Base-by-base conservation (phyloP, 2,113 vertebrate genomes). In the Paraplagusia blochii region DNA sequence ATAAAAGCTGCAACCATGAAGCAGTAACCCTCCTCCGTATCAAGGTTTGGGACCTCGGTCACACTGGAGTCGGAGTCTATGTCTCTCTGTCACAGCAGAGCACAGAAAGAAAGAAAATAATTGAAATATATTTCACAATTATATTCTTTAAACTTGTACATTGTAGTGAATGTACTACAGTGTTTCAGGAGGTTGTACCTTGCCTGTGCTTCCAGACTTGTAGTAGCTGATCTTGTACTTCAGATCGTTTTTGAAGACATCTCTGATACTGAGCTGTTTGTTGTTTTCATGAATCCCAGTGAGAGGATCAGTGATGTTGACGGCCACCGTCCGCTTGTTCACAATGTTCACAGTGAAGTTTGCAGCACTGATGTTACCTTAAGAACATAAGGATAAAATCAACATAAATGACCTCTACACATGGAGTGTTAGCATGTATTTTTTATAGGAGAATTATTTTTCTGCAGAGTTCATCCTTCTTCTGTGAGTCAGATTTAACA, bases 161-260 rank as follows among this genome's bases (percentile, higher is more conserved):
- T 29, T 13, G 8, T 48, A 12, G 8, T 22, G 12, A 3, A 7
- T 48, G 12, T 44, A 35, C 18, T 35, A 11, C 9, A 36, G 34
- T 1, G 11, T 7, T n/a, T 53, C 16, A 52, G 7, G 42, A 34
- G 15, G 10, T n/a, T 8, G 3, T 77, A 95, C 96, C 90, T 89
- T 93, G 65, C 95, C 91, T 11, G 95, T 93, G 60, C 90, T 95
- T 61, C 82, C 82, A 38, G 91, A 89, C 81, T 88, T 97, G 89
- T 90, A 90, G 63, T 95, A 96, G 54, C 53, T 80, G 34, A 98
- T 85, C 19, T 69, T 90, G 44, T 98, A 96, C 72, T 68, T 82
- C 33, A 99, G 84, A 54, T 95, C 78, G 0, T 81, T 39, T 66
- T 87, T 82, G 43, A 95, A 90, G 59, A 99, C 63, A 2, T 95